Evolutionary conservation across 2,797 vertebrate species (phyloP).

Genomic region (Delichon dasypus): DNA sequence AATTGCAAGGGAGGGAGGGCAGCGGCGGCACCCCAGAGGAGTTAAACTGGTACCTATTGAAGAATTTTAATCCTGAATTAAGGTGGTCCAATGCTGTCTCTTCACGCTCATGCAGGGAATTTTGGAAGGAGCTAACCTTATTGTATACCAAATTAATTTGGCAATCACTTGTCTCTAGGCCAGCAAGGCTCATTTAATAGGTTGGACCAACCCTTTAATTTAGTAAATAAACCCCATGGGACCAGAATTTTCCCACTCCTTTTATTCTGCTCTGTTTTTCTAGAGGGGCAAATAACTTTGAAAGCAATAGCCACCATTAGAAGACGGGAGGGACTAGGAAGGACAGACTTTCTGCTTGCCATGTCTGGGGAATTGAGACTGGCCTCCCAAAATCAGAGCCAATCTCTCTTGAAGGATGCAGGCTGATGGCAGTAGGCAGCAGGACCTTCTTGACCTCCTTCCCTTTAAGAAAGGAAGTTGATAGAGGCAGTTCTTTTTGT

Average conservation of each 20-base stretch:
- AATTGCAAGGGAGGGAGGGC: background rate
- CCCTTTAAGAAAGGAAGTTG: background rate
- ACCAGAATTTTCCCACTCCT: background rate
- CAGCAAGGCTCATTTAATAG: background rate
- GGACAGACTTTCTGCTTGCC: background rate
- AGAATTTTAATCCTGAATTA: background rate
- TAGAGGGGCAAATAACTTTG: background rate
- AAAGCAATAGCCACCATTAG: background rate
- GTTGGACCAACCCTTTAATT: background rate
- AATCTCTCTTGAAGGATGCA: background rate
- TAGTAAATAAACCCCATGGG: background rate
- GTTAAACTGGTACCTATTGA: background rate
- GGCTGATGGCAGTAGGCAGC: background rate
- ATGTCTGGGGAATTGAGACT: background rate
- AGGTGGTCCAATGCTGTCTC: background rate
- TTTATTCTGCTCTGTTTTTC: background rate
- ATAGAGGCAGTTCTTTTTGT: background rate
- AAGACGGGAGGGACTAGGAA: background rate
- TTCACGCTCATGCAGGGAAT: background rate
- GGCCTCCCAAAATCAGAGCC: background rate
- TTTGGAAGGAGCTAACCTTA: background rate
- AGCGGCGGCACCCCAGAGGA: background rate
- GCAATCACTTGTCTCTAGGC: background rate
- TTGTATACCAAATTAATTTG: background rate
- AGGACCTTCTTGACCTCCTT: background rate